Evolutionary conservation across 23 tunicate species (phyloP).

Genomic region (Botrylloides violaceus): DNA sequence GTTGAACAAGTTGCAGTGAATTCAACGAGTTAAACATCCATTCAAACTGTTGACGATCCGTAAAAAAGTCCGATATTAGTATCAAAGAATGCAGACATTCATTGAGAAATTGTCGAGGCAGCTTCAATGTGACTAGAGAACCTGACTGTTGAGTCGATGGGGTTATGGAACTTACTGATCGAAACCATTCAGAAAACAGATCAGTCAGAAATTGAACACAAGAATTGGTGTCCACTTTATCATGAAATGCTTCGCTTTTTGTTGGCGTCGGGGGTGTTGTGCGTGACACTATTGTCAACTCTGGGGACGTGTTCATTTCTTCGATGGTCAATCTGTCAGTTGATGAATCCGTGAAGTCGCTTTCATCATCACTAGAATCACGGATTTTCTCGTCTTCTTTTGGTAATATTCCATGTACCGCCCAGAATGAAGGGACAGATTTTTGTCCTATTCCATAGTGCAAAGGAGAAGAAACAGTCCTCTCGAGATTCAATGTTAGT

Average conservation of each 20-base stretch:
- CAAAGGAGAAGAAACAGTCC: slow-evolving; percentile 1
- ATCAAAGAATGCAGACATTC: slow-evolving; percentile 68
- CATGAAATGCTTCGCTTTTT: slow-evolving; percentile 13
- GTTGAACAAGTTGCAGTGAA: slow-evolving; percentile 36
- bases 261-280: slow-evolving; percentile 25
- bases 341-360: slow-evolving; percentile 15
- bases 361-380: slow-evolving; percentile 28
- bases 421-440: slow-evolving; percentile 32
- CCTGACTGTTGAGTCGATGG: slow-evolving; percentile 15
- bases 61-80: slow-evolving; percentile 77
- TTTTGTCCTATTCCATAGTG: slow-evolving; percentile 21
- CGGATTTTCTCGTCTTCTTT: slow-evolving; percentile 20
- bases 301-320: not conserved
- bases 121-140: not conserved
- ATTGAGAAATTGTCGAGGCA: slow-evolving; percentile 53
- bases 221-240: slow-evolving; percentile 70
- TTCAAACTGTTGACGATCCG: slow-evolving; percentile 76
- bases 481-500: slow-evolving; percentile 8
- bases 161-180: slow-evolving; percentile 27
- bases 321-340: slow-evolving; percentile 12
- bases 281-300: not conserved
- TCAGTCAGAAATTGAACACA: slow-evolving; percentile 95
- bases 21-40: slow-evolving; percentile 57
- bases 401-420: slow-evolving; percentile 53
- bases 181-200: slow-evolving; percentile 83